Evolutionary conservation across 1,140 invertebrate species (phyloP), one percentile per base, ranked within the genome.

Genomic region (Dufourea novaeangliae): DNA sequence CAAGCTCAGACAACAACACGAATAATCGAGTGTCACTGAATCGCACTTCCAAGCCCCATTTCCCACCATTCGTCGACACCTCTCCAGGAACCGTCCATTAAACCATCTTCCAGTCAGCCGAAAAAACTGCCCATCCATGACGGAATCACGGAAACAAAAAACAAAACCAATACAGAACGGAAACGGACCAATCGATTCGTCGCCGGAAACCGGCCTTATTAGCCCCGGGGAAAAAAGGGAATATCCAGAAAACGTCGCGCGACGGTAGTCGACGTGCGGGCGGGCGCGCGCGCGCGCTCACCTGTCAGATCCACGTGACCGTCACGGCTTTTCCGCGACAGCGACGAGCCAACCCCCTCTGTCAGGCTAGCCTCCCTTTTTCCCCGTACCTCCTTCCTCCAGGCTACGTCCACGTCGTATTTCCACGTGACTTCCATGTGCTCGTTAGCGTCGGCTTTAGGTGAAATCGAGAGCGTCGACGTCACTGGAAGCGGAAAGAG

Each of bases 371-470:
- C 59, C 14, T 39, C 67, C 52, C 69, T 41, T 27, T 56, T 54
- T 69, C 46, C 46, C 34, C 32, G 32, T 52, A 39, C 44, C 39
- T 46, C n/a, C 59, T 22, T 41, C 54, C 44, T n/a, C n/a, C n/a
- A n/a, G 74, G 74, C 74, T 20, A 70, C 75, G 70, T 82, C 69
- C 80, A 83, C 72, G 61, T 73, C 74, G 83, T 82, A 73, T 86
- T 90, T 92, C 90, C 91, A 92, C 91, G 91, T 92, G 91, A 91
- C 90, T 91, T 91, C 88, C 90, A 91, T 90, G 90, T 87, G 90
- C 91, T 92, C 91, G 91, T 92, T 92, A 92, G 88, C 88, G 92
- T 92, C 91, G 89, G 88, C 91, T 92, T 91, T 92, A 86, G 88
- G 88, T 91, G 88, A 91, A 91, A 91, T 89, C 88, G 88, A 91